Evolutionary conservation across 2,888 invertebrate genomes (phyloP).

Genomic region (Sinhomidia bicolor): DNA sequence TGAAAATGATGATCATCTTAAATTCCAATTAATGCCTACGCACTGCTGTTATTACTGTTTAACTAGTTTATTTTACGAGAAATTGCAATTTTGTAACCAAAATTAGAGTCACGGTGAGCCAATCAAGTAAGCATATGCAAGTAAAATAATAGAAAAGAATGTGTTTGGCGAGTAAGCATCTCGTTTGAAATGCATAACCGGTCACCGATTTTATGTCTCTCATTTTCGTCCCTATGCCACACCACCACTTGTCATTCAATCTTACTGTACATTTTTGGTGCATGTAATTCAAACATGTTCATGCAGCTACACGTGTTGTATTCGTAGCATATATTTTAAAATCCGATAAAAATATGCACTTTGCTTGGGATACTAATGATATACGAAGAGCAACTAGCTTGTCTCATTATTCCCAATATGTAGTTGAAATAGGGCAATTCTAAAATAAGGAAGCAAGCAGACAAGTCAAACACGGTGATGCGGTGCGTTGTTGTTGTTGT

Average conservation of each 20-base stretch:
- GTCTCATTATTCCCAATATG: conserved; percentile 52
- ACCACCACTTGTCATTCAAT: neutral
- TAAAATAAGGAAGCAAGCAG: conserved; percentile 66
- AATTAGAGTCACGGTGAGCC: neutral
- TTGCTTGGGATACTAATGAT: conserved; percentile 7
- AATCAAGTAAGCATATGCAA: neutral
- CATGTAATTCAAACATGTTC: conserved; percentile 1
- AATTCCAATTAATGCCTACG: neutral
- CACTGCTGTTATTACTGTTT: neutral
- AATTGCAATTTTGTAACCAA: conserved; percentile 1
- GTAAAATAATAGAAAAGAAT: neutral
- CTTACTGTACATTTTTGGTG: no score
- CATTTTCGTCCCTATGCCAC: neutral
- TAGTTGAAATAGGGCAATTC: conserved; percentile 70
- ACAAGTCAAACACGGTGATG: conserved; percentile 31
- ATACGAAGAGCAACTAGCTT: conserved; percentile 15
- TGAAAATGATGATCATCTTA: no score
- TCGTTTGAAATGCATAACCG: neutral
- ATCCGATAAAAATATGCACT: conserved; percentile 48
- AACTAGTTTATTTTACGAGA: conserved; percentile 22
- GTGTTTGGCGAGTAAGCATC: neutral
- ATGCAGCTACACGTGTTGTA: neutral
- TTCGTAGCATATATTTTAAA: conserved; percentile 30
- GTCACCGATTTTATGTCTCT: conserved; percentile 6
- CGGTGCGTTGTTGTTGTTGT: neutral